These are phyloP conservation scores for Melieria omissa DNA, from an alignment of 2,888 invertebrate genomes.

Conservation along the genomic window DNA sequence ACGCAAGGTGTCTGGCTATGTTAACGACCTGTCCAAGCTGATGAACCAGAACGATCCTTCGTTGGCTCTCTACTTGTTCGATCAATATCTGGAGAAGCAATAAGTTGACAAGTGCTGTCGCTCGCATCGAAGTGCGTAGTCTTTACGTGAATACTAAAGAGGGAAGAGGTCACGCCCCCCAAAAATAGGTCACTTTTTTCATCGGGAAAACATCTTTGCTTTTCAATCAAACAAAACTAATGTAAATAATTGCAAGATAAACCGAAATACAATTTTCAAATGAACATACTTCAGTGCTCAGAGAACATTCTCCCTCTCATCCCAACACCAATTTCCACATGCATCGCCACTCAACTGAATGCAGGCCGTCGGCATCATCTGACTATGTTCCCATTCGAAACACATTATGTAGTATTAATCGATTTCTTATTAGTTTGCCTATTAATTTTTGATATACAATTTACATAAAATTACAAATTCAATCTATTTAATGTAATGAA, in stretches of 20 bases:
- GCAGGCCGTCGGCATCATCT: no score
- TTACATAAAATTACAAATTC: neutral
- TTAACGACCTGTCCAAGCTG: conserved; percentile 77
- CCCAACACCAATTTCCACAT: no score
- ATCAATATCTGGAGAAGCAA: conserved; percentile 71
- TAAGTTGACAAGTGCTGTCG: conserved; percentile 45
- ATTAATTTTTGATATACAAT: neutral
- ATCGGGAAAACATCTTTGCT: neutral
- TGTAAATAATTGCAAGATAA: neutral
- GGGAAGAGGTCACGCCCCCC: neutral
- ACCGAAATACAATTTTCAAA: conserved; percentile 15
- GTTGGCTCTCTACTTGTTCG: conserved; percentile 78
- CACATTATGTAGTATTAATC: no score
- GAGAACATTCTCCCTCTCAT: no score
- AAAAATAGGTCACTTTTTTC: neutral
- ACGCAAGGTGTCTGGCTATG: conserved; percentile 78
- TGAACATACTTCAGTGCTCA: conserved; percentile 2
- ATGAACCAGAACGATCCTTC: conserved; percentile 72
- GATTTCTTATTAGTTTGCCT: neutral
- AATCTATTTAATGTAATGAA: neutral
- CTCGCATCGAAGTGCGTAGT: no score
- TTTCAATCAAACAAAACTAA: no score
- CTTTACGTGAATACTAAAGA: neutral
- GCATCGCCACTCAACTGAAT: no score
- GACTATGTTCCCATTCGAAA: no score